Conservation (phyloP, 2,113 vertebrate genomes). For the Neomonachus schauinslandi region DNA sequence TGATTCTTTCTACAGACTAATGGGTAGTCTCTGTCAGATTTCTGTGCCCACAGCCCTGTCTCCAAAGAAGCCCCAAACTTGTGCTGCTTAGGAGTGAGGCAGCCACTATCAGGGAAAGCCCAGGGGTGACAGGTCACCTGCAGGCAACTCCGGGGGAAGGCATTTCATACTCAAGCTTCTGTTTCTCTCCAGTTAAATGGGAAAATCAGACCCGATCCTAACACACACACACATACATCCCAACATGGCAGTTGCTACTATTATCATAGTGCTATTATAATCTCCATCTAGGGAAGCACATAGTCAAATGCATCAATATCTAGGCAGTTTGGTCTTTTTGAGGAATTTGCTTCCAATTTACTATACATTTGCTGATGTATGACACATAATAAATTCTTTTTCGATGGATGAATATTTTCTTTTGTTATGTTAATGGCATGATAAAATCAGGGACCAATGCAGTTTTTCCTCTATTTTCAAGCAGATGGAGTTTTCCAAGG, state of each 20-base stretch:
- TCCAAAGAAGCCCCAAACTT: background rate
- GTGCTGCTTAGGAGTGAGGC: background rate
- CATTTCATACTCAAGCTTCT: background rate
- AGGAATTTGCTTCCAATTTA: background rate
- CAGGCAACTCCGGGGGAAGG: no score
- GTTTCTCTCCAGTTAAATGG: background rate
- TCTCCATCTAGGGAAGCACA: background rate
- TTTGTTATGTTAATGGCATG: slow-evolving; percentile 4
- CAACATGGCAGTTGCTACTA: background rate
- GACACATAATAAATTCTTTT: background rate
- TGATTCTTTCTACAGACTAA: no score
- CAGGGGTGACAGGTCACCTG: background rate
- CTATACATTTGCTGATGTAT: background rate
- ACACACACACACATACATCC: background rate
- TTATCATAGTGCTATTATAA: background rate
- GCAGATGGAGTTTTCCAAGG: background rate
- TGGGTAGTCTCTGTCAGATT: rapidly evolving
- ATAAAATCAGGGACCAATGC: background rate
- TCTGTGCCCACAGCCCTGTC: no score
- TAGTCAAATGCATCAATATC: background rate
- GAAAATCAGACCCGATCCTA: background rate
- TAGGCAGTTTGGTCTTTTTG: background rate
- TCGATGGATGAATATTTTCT: background rate
- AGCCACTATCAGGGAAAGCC: background rate
- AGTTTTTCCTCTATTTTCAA: background rate